phyloP scores from a whole-genome alignment of 2,113 vertebrate species.

The Saguinus imperator region DNA sequence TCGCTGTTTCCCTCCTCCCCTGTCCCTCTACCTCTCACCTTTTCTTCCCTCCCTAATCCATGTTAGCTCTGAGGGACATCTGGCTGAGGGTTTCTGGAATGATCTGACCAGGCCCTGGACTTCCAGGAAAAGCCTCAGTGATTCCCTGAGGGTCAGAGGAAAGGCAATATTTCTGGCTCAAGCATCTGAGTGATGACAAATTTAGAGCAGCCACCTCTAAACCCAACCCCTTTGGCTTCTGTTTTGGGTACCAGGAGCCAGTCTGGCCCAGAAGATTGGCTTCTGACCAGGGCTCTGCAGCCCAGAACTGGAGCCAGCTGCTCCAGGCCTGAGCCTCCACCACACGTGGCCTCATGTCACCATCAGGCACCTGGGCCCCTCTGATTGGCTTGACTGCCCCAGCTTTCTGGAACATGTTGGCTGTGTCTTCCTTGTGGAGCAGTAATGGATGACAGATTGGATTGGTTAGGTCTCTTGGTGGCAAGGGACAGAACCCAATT shows the following conservation, averaged over 20 bases:
- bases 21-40: not conserved
- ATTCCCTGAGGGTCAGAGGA: constrained; percentile 17
- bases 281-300: not conserved
- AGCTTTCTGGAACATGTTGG: not conserved
- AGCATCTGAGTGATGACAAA: constrained; percentile 15
- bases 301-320: constrained; percentile 8
- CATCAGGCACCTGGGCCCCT: not conserved
- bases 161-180: not conserved
- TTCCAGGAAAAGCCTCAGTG: not conserved
- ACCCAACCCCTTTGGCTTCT: constrained; percentile 33
- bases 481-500: not conserved
- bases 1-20: not conserved
- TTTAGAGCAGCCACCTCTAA: constrained; percentile 7
- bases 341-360: not conserved
- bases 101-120: not conserved
- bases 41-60: not conserved
- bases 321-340: not conserved
- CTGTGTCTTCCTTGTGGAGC: not conserved
- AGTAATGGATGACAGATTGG: not conserved
- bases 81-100: not conserved
- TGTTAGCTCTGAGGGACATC: not conserved
- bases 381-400: not conserved
- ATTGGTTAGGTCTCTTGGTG: not conserved
- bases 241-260: not conserved
- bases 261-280: constrained; percentile 42